A percentile compares a stretch with the other conserved stretches of the same genome.
Conservation (phyloP, 2,797 vertebrate genomes). For the Ibycter americanus region DNA sequence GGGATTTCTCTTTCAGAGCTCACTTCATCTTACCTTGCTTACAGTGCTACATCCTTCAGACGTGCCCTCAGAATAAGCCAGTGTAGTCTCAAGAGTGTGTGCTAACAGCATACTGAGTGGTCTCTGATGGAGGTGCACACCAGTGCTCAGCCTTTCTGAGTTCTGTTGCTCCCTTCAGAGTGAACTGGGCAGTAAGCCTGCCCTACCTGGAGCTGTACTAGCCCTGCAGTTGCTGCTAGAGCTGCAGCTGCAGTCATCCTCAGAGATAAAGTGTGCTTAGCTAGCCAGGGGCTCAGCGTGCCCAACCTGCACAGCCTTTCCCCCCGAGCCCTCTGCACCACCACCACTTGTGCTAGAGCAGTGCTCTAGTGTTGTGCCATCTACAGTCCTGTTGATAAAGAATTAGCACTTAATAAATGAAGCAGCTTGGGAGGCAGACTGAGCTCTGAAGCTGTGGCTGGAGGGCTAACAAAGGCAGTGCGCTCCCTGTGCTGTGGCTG, state of each 20-base stretch:
- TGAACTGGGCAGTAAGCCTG: background rate
- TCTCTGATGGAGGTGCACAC: background rate
- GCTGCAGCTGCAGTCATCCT: background rate
- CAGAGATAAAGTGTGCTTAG: background rate
- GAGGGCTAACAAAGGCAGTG: background rate
- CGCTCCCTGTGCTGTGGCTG: background rate
- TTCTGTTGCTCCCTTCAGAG: background rate
- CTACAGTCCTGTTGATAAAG: rapidly evolving
- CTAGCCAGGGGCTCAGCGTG: background rate
- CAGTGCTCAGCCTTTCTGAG: background rate
- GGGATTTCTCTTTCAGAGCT: background rate
- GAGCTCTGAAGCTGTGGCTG: background rate
- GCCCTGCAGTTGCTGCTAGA: background rate
- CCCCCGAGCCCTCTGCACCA: rapidly evolving
- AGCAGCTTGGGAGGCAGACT: background rate
- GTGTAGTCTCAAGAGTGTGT: background rate
- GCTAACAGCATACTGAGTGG: background rate
- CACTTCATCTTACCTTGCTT: background rate
- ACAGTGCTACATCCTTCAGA: background rate
- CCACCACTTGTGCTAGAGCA: background rate
- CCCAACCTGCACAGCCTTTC: background rate
- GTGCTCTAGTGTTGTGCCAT: background rate
- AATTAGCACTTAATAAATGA: background rate
- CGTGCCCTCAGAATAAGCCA: background rate
- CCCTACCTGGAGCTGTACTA: background rate